These are phyloP conservation scores for Anhinga anhinga DNA, from an alignment of 2,113 vertebrate species.

Conservation along the genomic window DNA sequence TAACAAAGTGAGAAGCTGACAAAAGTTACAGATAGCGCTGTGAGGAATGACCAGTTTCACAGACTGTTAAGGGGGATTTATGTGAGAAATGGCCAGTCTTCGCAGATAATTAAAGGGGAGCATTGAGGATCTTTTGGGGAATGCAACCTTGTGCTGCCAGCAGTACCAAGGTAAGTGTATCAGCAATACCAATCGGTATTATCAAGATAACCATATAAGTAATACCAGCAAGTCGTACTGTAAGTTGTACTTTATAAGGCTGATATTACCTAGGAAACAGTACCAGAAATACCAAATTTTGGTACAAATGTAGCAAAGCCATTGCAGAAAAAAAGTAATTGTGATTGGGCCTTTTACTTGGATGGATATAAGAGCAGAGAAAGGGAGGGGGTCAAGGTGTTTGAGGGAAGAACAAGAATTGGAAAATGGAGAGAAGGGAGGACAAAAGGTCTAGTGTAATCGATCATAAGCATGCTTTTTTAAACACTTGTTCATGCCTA, in stretches of 20 bases:
- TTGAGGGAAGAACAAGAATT: not conserved
- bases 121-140: not conserved
- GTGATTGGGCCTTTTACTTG: not conserved
- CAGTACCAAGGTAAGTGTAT: not conserved
- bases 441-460: not conserved
- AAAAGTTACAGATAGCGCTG: accelerated
- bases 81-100: not conserved
- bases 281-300: not conserved
- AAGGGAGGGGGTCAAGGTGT: not conserved
- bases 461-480: not conserved
- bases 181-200: not conserved
- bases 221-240: not conserved
- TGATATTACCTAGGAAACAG: not conserved
- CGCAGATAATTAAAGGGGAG: not conserved
- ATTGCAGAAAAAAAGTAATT: not conserved
- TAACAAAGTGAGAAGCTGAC: not conserved
- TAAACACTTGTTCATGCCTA: not conserved
- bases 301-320: not conserved
- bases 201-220: not conserved
- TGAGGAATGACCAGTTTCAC: not conserved
- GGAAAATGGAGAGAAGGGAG: not conserved
- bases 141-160: not conserved
- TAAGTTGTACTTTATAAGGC: not conserved
- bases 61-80: not conserved
- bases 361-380: not conserved